Evolutionary conservation across 1,140 invertebrate species (phyloP), one percentile per base, ranked within the genome.

Genomic region (Bombus impatiens): DNA sequence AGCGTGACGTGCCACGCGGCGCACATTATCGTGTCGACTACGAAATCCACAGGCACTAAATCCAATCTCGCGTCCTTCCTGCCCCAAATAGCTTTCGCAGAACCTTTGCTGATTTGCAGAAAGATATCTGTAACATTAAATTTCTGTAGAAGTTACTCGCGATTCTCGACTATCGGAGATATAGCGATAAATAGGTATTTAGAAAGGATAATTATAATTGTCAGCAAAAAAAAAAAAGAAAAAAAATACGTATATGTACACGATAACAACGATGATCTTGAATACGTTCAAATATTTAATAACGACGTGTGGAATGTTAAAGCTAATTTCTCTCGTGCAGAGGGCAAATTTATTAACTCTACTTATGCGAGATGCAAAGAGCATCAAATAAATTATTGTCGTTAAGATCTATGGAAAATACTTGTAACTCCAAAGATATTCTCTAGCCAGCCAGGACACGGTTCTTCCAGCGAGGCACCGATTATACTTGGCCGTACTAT

Each of bases 401-500:
- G 47, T 53, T 53, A 70, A 70, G 25, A 40, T 70, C 8, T 70
- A 1, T 37, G 0, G 25, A 72, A 72, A 40, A 0, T 86, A 93
- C 93, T 94, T 68, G 95, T 97, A n/a, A 97, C 96, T 67, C 98
- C 99, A 93, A 98, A 98, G n/a, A 98, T 96, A 91, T 99, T 99
- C 94, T 99, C 99, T 75, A 99, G 98, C 99, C 99, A 99, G 2
- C 98, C 98, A 0, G 97, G 97, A 92, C 96, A 97, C 0, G 98
- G 98, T 93, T 98, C 97, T 86, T 96, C 96, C 91, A 96, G 96
- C 0, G 97, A 97, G 0, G 97, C 97, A 8, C 97, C 97, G 3
- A 98, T 97, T 86, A 99, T 99, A 2, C 98, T 99, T 0, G 99
- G 99, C 88, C 99, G 95, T 0, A 99, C 97, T 86, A 99, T 98